Conservation (phyloP, 1,140 invertebrate genomes). For the Dermatophagoides farinae region DNA sequence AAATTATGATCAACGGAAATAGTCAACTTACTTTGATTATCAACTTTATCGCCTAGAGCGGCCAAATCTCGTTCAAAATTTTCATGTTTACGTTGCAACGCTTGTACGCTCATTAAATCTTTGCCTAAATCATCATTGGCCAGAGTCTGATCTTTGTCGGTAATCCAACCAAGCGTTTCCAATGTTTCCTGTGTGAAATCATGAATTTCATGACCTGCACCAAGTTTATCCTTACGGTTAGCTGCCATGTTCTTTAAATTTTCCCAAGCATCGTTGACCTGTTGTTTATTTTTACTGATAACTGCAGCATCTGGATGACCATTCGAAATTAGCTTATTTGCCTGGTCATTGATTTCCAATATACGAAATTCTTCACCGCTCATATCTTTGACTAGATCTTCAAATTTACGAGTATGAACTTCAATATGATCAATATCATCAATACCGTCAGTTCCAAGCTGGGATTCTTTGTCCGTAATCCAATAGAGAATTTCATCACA, state of each 20-base stretch:
- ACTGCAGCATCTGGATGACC: conserved; percentile 85
- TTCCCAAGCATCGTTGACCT: conserved; percentile 91
- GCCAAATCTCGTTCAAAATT: conserved; percentile 90
- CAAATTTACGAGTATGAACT: conserved; percentile 93
- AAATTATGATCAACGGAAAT: not conserved
- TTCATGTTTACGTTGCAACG: conserved; percentile 85
- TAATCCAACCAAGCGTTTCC: conserved; percentile 97
- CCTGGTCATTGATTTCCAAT: conserved; percentile 80
- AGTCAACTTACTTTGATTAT: conserved; percentile 45
- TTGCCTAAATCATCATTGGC: conserved; percentile 91
- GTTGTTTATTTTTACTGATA: conserved; percentile 68
- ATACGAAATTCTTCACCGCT: conserved; percentile 90
- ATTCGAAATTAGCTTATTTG: conserved; percentile 74
- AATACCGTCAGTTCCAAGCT: conserved; percentile 85
- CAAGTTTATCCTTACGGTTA: conserved; percentile 79
- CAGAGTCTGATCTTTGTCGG: conserved; percentile 90
- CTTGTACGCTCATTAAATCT: conserved; percentile 91
- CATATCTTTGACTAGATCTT: conserved; percentile 98
- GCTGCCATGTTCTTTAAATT: conserved; percentile 74
- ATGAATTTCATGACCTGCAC: conserved; percentile 96
- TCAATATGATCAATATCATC: conserved; percentile 99
- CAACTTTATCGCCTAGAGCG: conserved; percentile 90
- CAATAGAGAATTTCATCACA: conserved; percentile 99
- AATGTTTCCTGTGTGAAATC: conserved; percentile 95
- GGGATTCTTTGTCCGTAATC: conserved; percentile 94